These are phyloP conservation scores for Zaprionus ghesquierei DNA, from an alignment of 1,140 invertebrate species.

Conservation along the genomic window DNA sequence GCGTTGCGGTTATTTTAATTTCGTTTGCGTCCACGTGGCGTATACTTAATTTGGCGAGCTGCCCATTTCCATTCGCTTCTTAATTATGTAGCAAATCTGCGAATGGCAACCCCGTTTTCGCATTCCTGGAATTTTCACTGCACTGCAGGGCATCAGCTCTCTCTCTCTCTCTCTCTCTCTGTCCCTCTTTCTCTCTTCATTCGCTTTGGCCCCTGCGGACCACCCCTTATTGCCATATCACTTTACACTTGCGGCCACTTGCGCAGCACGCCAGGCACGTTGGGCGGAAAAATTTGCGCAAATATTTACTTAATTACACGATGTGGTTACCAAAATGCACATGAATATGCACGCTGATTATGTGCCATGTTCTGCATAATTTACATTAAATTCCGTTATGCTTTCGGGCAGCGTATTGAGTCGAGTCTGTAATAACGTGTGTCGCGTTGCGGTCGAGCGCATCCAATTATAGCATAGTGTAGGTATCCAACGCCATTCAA, in stretches of 20 bases:
- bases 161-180: not conserved
- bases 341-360: conserved; percentile 31
- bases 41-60: conserved; percentile 37
- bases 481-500: not conserved
- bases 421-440: not conserved
- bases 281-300: conserved; percentile 28
- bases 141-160: conserved; percentile 1
- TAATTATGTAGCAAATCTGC: conserved; percentile 45
- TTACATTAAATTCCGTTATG: conserved; percentile 22
- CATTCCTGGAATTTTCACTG: conserved; percentile 19
- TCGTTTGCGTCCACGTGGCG: conserved; percentile 21
- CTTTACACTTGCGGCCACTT: conserved; percentile 31
- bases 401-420: not conserved
- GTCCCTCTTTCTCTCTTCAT: not conserved
- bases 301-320: conserved; percentile 51
- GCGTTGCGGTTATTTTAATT: conserved; percentile 20
- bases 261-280: conserved; percentile 6
- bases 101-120: not conserved
- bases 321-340: conserved; percentile 32
- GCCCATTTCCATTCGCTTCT: conserved; percentile 29
- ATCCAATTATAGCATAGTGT: not conserved
- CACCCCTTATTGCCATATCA: conserved; percentile 12
- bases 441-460: not conserved
- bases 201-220: not conserved
- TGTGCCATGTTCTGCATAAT: conserved; percentile 35